Base-by-base conservation (phyloP, 1,140 invertebrate genomes). In the Trachymyrmex cornetzi region DNA sequence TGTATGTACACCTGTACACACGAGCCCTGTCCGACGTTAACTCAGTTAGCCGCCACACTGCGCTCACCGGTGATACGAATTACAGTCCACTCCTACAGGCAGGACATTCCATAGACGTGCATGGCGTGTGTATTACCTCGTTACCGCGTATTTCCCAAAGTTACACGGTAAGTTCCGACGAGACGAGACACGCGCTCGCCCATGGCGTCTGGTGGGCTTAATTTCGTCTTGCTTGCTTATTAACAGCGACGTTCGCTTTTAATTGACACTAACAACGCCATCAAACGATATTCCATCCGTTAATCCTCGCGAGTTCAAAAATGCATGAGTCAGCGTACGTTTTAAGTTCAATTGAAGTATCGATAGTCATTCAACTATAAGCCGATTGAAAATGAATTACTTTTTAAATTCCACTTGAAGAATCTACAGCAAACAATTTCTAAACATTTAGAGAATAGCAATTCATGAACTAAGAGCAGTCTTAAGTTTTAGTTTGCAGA, bases 71-170 rank as follows among this genome's bases (percentile, higher is more conserved):
- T 80, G 87, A 90, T 90, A 90, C 88, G 89, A 91, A 91, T 91
- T 90, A 90, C 79, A 84, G 64, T 63, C 77, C 67, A 48, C 64
- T 72, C 61, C 48, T 55, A 30, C 14, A 22, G 44, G 22, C 59
- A 9, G 71, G 48, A 72, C 67, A 59, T 69, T 84, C 55, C 77
- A 86, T 90, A 87, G 90, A 91, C 89, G 89, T 88, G 87, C 86
- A 84, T 67, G 61, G 90, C 61, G 77, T 91, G 87, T 91, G 86
- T 91, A 88, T 91, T 90, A 90, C 59, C 87, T 91, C 89, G 90
- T 91, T 90, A 91, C 63, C 82, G 59, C 69, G 64, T 55, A 27
- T 81, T 59, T 44, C 53, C 64, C 74, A 84, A 90, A 90, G 53
- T 90, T 90, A 67, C 12, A 82, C 53, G 69, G 72, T 24, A 80